phyloP scores from a whole-genome alignment of 1,140 invertebrate species.

The Drosophila trapezifrons region DNA sequence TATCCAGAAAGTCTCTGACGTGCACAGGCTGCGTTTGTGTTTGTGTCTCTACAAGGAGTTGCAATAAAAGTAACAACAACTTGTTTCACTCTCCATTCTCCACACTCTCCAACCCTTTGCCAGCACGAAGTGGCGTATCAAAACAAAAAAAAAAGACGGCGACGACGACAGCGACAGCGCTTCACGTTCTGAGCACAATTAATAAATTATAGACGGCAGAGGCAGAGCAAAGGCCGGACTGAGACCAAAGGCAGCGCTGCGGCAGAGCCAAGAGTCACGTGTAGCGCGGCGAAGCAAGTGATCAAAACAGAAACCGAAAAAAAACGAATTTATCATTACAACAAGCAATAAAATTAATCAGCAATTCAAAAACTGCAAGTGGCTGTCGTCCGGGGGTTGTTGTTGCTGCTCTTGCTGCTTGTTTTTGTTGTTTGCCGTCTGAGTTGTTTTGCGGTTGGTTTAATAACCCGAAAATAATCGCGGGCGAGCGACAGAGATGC shows the following conservation, averaged over 20 bases:
- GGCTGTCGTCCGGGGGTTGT: conserved; percentile 51
- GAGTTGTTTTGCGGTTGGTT: conserved; percentile 68
- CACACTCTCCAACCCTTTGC: conserved; percentile 56
- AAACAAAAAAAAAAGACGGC: conserved; percentile 68
- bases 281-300: conserved; percentile 68
- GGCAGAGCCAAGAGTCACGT: conserved; percentile 54
- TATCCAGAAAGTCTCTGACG: conserved; percentile 2
- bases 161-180: conserved; percentile 21
- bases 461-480: conserved; percentile 82
- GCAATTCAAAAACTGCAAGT: conserved; percentile 82
- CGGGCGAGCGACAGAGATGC: conserved; percentile 65
- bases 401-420: conserved; percentile 8
- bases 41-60: conserved; percentile 22
- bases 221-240: conserved; percentile 30
- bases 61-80: conserved; percentile 51
- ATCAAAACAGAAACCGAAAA: conserved; percentile 83
- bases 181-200: conserved; percentile 76
- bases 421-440: conserved; percentile 41
- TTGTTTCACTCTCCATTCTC: conserved; percentile 26
- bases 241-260: conserved; percentile 52
- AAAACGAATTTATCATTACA: conserved; percentile 83
- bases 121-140: conserved; percentile 69
- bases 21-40: not conserved
- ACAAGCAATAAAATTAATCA: conserved; percentile 83
- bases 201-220: conserved; percentile 77